Evolutionary conservation across 2,113 vertebrate species (phyloP).

Genomic region (Sylvilagus bachmani): DNA sequence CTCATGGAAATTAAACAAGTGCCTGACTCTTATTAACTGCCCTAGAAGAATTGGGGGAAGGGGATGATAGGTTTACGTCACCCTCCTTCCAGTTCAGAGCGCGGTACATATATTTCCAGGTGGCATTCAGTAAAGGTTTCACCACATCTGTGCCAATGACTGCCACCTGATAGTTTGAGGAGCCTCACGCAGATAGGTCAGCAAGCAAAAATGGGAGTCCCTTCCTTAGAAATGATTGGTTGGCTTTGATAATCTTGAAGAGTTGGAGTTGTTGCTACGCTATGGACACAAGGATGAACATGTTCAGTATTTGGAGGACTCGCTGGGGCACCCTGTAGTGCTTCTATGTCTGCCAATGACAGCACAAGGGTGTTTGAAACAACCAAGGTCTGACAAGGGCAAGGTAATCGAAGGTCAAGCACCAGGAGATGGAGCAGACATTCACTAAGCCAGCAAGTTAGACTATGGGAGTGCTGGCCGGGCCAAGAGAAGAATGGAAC

Average conservation of each 20-base stretch:
- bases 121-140: background rate
- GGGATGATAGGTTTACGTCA: background rate
- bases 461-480: too few relatives aligned
- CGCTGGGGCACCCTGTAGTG: background rate
- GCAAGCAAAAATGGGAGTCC: background rate
- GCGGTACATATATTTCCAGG: background rate
- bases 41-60: background rate
- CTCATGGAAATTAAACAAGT: background rate
- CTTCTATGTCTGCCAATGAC: background rate
- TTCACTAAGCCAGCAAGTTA: background rate
- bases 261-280: background rate
- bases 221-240: fast-evolving
- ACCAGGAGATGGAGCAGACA: background rate
- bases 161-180: background rate
- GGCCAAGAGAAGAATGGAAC: background rate
- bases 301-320: background rate
- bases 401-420: background rate
- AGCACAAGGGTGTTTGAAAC: background rate
- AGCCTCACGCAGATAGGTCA: background rate
- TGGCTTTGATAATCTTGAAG: background rate
- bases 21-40: background rate
- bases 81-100: background rate
- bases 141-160: background rate
- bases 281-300: background rate
- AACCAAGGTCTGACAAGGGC: background rate